Conservation (phyloP, 2,113 vertebrate species). For the Plecotus auritus region DNA sequence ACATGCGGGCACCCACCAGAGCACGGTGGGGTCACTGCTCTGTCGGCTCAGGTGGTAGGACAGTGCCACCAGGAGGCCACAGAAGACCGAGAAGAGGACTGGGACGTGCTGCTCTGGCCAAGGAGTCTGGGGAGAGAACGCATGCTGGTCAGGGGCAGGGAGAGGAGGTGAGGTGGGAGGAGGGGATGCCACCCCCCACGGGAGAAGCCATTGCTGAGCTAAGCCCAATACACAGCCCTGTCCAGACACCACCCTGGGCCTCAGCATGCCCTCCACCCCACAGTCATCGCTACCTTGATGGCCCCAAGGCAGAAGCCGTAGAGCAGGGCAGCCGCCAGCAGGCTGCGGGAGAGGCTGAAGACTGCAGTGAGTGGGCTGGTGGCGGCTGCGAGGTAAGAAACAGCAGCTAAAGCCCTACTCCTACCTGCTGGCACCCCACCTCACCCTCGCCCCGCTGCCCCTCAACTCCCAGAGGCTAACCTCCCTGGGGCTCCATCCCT, state of each 20-base stretch:
- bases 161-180: not conserved
- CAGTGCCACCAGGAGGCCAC: conserved; percentile 89
- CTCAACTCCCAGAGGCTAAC: not conserved
- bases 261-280: not conserved
- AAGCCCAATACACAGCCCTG: not conserved
- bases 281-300: conserved; percentile 82
- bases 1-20: conserved; percentile 83
- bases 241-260: fast-evolving
- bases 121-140: conserved; percentile 78
- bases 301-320: conserved; percentile 93
- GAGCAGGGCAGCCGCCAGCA: conserved; percentile 86
- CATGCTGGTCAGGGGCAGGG: not conserved
- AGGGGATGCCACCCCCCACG: not conserved
- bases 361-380: conserved; percentile 91
- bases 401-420: not conserved
- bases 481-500: not conserved
- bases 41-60: conserved; percentile 94
- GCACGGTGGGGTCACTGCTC: conserved; percentile 91
- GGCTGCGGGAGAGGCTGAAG: conserved; percentile 89
- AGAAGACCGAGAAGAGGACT: conserved; percentile 92
- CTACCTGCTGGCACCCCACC: fast-evolving
- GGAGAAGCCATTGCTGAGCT: conserved; percentile 14
- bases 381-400: conserved; percentile 79
- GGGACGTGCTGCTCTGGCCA: conserved; percentile 93
- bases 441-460: not conserved